Evolutionary conservation across 2,797 vertebrate genomes (phyloP).

Genomic region (Paratrypauchen microcephalus): DNA sequence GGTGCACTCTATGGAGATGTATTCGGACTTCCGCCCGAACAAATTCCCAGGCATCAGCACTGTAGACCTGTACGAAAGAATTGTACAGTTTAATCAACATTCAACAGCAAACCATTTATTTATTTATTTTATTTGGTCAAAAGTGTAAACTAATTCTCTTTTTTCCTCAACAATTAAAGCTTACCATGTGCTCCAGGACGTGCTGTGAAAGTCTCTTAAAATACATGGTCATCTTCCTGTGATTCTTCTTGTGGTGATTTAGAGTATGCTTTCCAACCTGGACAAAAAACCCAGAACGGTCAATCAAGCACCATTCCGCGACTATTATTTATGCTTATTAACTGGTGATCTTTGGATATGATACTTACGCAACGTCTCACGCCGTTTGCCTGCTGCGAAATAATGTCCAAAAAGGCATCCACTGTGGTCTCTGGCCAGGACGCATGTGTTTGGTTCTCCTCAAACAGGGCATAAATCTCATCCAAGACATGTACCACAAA

Average conservation of each 20-base stretch:
- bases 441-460: too few relatives aligned
- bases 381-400: constrained; percentile 43
- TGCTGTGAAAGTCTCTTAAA: constrained; percentile 55
- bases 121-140: too few relatives aligned
- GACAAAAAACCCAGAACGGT: not conserved
- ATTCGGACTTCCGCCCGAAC: constrained; percentile 43
- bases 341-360: not conserved
- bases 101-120: not conserved
- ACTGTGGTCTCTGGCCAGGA: too few relatives aligned
- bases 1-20: constrained; percentile 33
- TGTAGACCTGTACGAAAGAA: constrained; percentile 46
- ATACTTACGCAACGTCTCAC: constrained; percentile 65
- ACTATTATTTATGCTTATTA: constrained; percentile 31
- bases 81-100: not conserved
- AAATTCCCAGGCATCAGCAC: constrained; percentile 60
- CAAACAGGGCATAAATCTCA: constrained; percentile 49
- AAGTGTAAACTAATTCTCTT: not conserved
- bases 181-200: constrained; percentile 42
- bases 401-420: constrained; percentile 49
- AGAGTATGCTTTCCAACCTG: constrained; percentile 26
- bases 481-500: constrained; percentile 58
- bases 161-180: not conserved
- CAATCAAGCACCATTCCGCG: not conserved
- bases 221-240: constrained; percentile 57
- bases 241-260: constrained; percentile 36